These are phyloP conservation scores for Cyphomyrus discorhynchus DNA, from an alignment of 2,113 vertebrate species.

Conservation along the genomic window DNA sequence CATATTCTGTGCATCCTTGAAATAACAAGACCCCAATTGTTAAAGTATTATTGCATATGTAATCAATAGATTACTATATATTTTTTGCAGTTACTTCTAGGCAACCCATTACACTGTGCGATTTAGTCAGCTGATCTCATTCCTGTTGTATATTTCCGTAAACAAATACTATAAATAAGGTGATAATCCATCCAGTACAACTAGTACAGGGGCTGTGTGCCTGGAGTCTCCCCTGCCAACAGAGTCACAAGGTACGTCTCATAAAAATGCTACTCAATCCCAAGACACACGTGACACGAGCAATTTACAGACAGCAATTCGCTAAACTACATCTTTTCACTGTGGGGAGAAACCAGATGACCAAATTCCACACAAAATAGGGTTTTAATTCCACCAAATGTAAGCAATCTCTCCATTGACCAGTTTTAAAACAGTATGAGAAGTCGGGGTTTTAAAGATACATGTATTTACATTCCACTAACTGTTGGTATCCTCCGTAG, in stretches of 20 bases:
- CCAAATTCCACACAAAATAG: no score
- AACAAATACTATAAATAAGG: not conserved
- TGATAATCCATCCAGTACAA: not conserved
- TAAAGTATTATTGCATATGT: not conserved
- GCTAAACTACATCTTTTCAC: no score
- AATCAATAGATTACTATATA: not conserved
- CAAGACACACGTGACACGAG: not conserved
- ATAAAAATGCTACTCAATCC: not conserved
- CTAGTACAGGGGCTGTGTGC: not conserved
- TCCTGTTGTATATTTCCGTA: not conserved
- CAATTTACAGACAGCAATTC: no score
- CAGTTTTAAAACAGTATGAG: no score
- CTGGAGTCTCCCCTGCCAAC: not conserved
- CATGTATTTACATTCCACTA: not conserved
- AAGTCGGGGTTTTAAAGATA: not conserved
- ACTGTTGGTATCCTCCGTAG: not conserved
- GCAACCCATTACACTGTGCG: not conserved
- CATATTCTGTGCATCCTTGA: not conserved
- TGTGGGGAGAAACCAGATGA: no score
- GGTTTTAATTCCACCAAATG: not conserved
- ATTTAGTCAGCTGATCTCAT: not conserved
- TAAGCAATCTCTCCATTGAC: no score
- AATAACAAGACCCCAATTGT: not conserved
- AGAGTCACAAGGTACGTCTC: not conserved
- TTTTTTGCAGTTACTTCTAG: not conserved